Base-by-base conservation (phyloP, 2,113 vertebrate species). In the Romanogobio albipinnatus region DNA sequence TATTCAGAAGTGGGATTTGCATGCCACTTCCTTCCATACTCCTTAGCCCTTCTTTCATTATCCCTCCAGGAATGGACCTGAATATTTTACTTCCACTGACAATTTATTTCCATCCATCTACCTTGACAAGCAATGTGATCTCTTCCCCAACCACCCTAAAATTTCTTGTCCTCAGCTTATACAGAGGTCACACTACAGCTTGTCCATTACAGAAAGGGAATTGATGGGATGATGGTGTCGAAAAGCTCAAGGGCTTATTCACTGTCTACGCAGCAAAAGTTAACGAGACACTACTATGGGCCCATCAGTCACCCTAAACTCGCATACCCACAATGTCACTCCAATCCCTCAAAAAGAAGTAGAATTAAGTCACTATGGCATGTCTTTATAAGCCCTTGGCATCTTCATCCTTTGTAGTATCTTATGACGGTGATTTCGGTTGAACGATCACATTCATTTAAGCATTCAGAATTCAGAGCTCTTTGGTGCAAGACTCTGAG, bases 1-100 rank as follows among this genome's bases (percentile, higher is more conserved):
- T 49, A 81, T 81, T 81, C 59, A 81, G 24, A 24, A 22, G 39
- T 80, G 13, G 22, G 36, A 80, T 80, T 80, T 62, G 39, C 58
- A 80, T 80, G 24, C 22, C 4, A 1, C n/a, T 29, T 80, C n/a
- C 39, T 53, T 10, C 10, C 3, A 59, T 59, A 15, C 53, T 78
- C 53, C 53, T n/a, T 43, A 9, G 33, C 29, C 39, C 59, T 80
- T 80, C 58, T 10, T 59, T 29, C 47, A 68, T 26, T 51, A 70
- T 66, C 45, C 29, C 47, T 53, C 17, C 1, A 1, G 19, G 15
- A 39, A 81, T 53, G 5, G 26, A 66, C 3, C 17, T 70, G 62
- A 61, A 81, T 81, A 70, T 49, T 47, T 29, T 33, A 33, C 59
- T 53, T 81, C 39, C 5, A 8, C 24, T 53, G 64, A 70, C 62